These are phyloP conservation scores for Ceratitis capitata DNA, from an alignment of 1,140 invertebrate species.

Conservation along the genomic window DNA sequence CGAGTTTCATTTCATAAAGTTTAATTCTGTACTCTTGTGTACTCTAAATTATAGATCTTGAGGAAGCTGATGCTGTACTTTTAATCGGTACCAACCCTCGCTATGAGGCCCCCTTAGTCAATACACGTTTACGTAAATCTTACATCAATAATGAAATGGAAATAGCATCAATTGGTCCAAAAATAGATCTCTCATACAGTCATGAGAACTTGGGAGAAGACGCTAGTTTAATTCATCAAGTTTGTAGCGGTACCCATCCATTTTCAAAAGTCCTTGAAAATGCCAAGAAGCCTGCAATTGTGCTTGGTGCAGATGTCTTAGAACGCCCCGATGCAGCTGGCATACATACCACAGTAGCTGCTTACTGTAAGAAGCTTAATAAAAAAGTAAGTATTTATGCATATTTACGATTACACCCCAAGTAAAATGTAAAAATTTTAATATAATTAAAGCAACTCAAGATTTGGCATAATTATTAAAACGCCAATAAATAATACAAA, in stretches of 20 bases:
- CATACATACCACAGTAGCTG: constrained; percentile 79
- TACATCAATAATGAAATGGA: constrained; percentile 88
- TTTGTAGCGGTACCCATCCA: constrained; percentile 79
- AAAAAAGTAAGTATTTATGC: constrained; percentile 66
- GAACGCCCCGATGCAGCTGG: constrained; percentile 81
- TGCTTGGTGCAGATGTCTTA: constrained; percentile 88
- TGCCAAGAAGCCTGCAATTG: constrained; percentile 91
- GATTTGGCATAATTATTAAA: too few species aligned
- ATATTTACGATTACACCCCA: too few species aligned
- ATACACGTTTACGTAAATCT: constrained; percentile 93
- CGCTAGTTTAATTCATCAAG: constrained; percentile 75
- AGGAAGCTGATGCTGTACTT: constrained; percentile 93
- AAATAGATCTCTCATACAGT: constrained; percentile 94
- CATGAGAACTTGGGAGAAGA: constrained; percentile 91
- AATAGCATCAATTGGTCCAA: constrained; percentile 87
- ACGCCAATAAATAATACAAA: too few species aligned
- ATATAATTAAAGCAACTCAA: not conserved
- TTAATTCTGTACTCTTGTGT: not conserved
- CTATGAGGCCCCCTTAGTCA: constrained; percentile 97
- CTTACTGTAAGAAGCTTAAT: constrained; percentile 72
- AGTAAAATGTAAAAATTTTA: constrained; percentile 65
- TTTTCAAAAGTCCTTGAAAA: constrained; percentile 77
- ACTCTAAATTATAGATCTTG: constrained; percentile 71
- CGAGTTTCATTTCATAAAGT: not conserved
- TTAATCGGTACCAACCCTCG: constrained; percentile 97